Conservation (phyloP, 2,888 invertebrate species). For the Lithosia quadra region DNA sequence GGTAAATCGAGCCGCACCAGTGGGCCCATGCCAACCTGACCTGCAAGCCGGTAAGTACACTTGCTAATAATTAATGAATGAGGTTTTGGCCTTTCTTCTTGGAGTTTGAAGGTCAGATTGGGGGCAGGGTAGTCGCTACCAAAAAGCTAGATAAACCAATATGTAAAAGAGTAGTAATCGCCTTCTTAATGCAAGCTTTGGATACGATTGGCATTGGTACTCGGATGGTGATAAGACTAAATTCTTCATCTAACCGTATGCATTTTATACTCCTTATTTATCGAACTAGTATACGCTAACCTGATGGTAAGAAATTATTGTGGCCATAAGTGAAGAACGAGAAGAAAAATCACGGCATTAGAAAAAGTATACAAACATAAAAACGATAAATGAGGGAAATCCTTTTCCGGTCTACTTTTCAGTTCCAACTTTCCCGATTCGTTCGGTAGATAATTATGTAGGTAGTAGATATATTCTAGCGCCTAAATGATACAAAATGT, state of each 20-base stretch:
- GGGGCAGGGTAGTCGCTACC: no score
- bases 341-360: neutral
- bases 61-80: neutral
- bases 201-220: neutral
- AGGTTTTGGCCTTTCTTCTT: neutral
- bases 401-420: no score
- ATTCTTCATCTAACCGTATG: no score
- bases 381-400: no score
- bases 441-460: no score
- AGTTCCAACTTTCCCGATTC: neutral
- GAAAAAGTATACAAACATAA: neutral
- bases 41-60: neutral
- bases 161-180: neutral
- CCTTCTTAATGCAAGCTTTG: no score
- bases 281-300: neutral
- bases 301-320: neutral
- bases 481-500: neutral
- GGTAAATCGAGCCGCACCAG: no score
- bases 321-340: neutral
- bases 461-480: no score
- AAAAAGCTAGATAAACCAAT: neutral
- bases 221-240: neutral
- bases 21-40: neutral
- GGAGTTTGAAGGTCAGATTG: neutral
- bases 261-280: neutral